phyloP scores from a whole-genome alignment of 53 echinoderm and acorn worm genomes.

The Henricia sp. region DNA sequence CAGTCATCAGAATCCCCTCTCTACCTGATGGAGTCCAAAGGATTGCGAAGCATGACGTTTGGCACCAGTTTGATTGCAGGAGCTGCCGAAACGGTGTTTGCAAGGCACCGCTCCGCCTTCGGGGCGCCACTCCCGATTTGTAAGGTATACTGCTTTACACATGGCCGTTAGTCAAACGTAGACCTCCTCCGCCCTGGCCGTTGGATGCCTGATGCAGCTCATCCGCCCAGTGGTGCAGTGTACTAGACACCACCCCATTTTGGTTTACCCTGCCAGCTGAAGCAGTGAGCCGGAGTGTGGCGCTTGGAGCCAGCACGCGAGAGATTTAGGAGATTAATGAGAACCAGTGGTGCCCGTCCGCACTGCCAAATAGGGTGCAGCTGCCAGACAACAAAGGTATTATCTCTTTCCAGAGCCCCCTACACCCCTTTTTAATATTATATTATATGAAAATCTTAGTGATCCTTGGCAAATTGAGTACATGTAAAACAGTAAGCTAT shows the following conservation, averaged over 20 bases:
- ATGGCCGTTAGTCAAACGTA: conserved; percentile 1
- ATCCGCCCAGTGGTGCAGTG: conserved; percentile 29
- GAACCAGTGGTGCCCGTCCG: conserved; percentile 22
- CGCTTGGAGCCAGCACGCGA: conserved; percentile 43
- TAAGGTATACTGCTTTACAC: conserved; percentile 41
- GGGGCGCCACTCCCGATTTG: conserved; percentile 72
- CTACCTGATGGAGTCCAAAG: conserved; percentile 67
- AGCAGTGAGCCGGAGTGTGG: conserved; percentile 47
- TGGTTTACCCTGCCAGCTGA: conserved; percentile 36
- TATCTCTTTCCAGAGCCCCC: conserved; percentile 35
- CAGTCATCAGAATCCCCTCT: conserved; percentile 68
- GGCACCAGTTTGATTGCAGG: conserved; percentile 63
- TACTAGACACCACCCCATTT: conserved; percentile 19
- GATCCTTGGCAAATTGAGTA: no score
- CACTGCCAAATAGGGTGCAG: not conserved
- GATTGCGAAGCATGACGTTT: conserved; percentile 63
- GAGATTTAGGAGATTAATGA: conserved; percentile 34
- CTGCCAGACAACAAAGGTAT: conserved; percentile 23
- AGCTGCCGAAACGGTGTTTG: conserved; percentile 54
- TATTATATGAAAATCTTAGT: no score
- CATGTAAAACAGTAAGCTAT: no score
- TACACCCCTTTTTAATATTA: no score
- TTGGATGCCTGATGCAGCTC: not conserved
- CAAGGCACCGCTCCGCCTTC: conserved; percentile 45
- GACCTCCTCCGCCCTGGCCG: conserved; percentile 35